phyloP scores from a whole-genome alignment of 2,113 vertebrate species.

The Globicephala melas region DNA sequence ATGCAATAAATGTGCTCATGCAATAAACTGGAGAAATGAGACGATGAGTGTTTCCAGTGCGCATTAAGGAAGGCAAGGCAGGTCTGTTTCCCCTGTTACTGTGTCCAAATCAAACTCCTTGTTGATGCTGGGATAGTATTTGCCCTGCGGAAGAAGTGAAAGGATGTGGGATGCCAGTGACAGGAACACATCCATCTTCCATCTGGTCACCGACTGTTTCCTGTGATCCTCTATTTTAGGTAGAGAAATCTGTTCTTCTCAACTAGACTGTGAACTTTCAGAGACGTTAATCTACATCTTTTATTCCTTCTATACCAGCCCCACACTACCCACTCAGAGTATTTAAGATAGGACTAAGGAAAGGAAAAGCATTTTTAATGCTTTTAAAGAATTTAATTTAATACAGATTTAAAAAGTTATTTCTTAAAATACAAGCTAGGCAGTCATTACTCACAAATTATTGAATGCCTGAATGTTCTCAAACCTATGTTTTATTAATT shows the following conservation, averaged over 20 bases:
- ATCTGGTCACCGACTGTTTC: not conserved
- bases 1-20: not conserved
- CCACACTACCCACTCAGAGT: not conserved
- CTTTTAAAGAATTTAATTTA: not conserved
- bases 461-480: slow-evolving; percentile 14
- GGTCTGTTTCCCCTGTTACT: not conserved
- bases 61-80: not conserved
- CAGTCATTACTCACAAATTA: not conserved
- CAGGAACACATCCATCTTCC: not conserved
- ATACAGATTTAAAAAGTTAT: not conserved
- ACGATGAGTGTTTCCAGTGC: not conserved
- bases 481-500: slow-evolving; percentile 6
- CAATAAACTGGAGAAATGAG: not conserved
- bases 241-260: not conserved
- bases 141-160: not conserved
- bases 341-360: not conserved
- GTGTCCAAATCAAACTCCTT: not conserved
- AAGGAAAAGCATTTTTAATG: not conserved
- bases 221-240: not conserved
- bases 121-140: not conserved
- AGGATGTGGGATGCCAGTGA: not conserved
- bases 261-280: not conserved
- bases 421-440: not conserved
- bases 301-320: not conserved
- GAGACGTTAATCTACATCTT: not conserved